Conservation (phyloP, 2,113 vertebrate species). For the Gila orcuttii region DNA sequence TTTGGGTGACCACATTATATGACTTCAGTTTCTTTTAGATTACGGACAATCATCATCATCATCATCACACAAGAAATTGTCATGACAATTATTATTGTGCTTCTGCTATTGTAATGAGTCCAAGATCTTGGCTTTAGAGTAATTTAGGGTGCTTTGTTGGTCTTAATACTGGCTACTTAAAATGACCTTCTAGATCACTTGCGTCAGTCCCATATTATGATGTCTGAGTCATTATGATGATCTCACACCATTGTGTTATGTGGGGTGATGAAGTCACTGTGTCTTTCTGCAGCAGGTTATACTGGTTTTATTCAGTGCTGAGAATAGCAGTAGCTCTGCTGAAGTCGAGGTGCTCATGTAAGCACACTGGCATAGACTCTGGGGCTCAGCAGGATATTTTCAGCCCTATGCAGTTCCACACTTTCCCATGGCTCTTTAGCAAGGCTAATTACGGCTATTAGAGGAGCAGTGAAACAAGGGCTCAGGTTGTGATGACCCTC, state of each 20-base stretch:
- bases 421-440: constrained; percentile 37
- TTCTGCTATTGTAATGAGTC: background rate
- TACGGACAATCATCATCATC: background rate
- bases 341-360: constrained; percentile 11
- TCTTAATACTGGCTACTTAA: background rate
- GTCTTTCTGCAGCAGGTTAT: constrained; percentile 7
- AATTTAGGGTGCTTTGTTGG: background rate
- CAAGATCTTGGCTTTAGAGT: background rate
- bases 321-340: constrained; percentile 35
- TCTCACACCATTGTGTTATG: background rate
- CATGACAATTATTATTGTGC: background rate
- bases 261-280: background rate
- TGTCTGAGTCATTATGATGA: constrained; percentile 14
- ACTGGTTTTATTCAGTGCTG: background rate
- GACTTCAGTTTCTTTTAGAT: background rate
- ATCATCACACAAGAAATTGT: background rate
- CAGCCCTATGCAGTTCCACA: background rate
- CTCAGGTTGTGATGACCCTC: background rate
- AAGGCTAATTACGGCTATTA: constrained; percentile 38
- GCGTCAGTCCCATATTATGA: background rate
- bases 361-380: constrained; percentile 28
- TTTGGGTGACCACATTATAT: background rate
- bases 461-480: constrained; percentile 2
- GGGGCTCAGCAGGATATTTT: constrained; percentile 38
- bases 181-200: background rate